Conservation (phyloP, 2,113 vertebrate species). For the Lethenteron reissneri region DNA sequence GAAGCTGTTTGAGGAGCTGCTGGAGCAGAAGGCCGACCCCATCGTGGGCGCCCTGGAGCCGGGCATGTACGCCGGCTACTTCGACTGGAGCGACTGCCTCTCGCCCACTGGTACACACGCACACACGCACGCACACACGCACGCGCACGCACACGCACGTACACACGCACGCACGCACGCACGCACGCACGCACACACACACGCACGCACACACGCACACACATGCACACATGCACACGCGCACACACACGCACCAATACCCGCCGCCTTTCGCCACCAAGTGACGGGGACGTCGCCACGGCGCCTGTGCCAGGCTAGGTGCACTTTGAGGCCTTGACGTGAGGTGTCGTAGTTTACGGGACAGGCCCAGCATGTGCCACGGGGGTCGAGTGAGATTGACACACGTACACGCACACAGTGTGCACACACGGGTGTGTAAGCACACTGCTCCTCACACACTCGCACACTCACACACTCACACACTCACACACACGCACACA, state of each 20-base stretch:
- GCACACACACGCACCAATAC: neutral
- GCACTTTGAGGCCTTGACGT: no score
- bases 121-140: neutral
- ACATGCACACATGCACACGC: neutral
- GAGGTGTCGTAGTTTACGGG: no score
- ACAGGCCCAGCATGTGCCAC: no score
- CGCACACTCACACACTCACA: no score
- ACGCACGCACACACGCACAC: neutral
- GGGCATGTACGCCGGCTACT: conserved; percentile 90
- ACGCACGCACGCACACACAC: neutral
- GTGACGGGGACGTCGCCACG: no score
- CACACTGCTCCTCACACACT: no score
- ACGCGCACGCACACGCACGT: neutral
- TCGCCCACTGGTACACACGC: conserved; percentile 46
- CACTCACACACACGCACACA: no score
- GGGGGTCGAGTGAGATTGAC: no score
- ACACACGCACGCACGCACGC: neutral
- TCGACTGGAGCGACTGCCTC: conserved; percentile 86
- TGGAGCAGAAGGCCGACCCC: conserved; percentile 74
- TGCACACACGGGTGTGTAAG: no score
- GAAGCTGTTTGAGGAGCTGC: conserved; percentile 67
- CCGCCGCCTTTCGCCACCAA: no score
- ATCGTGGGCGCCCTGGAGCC: conserved; percentile 84
- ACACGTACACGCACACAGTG: no score
- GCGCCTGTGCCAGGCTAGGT: no score